Base-by-base conservation (phyloP, 2,888 invertebrate species). In the Caenorhabditis zanzibari region DNA sequence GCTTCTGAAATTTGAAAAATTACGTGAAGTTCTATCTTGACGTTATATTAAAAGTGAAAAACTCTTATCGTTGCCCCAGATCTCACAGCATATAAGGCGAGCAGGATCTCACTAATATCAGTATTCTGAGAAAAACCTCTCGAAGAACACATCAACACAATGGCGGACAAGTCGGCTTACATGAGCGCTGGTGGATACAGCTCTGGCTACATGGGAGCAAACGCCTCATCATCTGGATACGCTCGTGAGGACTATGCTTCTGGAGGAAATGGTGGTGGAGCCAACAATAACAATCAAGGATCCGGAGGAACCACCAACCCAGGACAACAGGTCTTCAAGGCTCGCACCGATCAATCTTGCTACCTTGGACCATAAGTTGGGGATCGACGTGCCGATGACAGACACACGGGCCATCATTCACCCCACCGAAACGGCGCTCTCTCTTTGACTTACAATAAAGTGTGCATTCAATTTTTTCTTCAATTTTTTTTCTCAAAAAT, bases 1-100 rank as follows among this genome's bases (percentile, higher is more conserved):
- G 95, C 91, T 95, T 95, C 90, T 95, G 94, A 72, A 68, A 49
- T 41, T 35, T 54, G 35, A 16, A 66, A n/a, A 66, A 54, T 26
- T 3, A 35, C 38, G 38, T 38, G 38, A 24, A 58, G 54, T 32
- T 58, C 14, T 16, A 72, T 28, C 14, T 44, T 26, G 2, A 16
- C 44, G 35, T 38, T 38, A 10, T 38, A 6, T 6, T 6, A 12
- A 38, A 24, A 2, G n/a, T 10, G 10, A 44, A 19, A 19, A 49
- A 10, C 2, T 19, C 9, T 52, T 52, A 66, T 52, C 49, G 6
- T 2, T 66, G 49, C 35, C 35, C 35, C 32, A 66, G 22, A 66
- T 66, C 49, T 49, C 19, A 19, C 12, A 5, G 35, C 28, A 52
- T 47, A 49, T 28, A 66, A 66, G 49, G 26, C 9, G 12, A 26